A percentile compares a stretch with the other conserved stretches of the same genome.
Evolutionary conservation across 2,113 vertebrate species (phyloP).

Genomic region (Paratilapia polleni): DNA sequence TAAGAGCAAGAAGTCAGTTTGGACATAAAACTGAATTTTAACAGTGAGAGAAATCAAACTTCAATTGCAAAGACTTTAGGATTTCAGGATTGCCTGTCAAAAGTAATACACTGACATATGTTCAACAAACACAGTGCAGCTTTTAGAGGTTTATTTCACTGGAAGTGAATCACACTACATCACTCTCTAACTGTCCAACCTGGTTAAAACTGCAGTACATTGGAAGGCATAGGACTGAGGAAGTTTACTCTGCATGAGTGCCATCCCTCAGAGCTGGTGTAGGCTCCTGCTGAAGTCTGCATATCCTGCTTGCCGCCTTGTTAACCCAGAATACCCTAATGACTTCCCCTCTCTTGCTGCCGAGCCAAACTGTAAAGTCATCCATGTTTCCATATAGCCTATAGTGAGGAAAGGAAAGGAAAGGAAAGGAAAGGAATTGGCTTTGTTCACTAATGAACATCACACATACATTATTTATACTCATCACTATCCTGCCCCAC

Average conservation of each 20-base stretch:
- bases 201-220: constrained; percentile 49
- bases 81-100: constrained; percentile 25
- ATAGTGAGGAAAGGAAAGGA: constrained; percentile 44
- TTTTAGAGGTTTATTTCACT: constrained; percentile 46
- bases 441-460: constrained; percentile 7
- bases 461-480: background rate
- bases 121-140: constrained; percentile 14
- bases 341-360: constrained; percentile 71
- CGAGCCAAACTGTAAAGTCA: constrained; percentile 73
- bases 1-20: background rate
- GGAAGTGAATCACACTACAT: constrained; percentile 49
- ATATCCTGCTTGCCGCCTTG: constrained; percentile 73
- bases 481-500: background rate
- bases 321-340: constrained; percentile 77
- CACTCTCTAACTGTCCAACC: constrained; percentile 49
- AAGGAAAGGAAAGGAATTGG: constrained; percentile 18
- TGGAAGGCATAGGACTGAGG: constrained; percentile 59
- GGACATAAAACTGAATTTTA: background rate
- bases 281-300: constrained; percentile 73
- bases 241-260: constrained; percentile 75
- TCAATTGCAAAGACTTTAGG: background rate
- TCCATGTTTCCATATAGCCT: constrained; percentile 73
- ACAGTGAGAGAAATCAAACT: background rate
- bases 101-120: constrained; percentile 20
- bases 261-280: constrained; percentile 68